Evolutionary conservation across 2,888 invertebrate species (phyloP), one percentile per base, ranked within the genome.

Genomic region (Heteromurus nitidus): DNA sequence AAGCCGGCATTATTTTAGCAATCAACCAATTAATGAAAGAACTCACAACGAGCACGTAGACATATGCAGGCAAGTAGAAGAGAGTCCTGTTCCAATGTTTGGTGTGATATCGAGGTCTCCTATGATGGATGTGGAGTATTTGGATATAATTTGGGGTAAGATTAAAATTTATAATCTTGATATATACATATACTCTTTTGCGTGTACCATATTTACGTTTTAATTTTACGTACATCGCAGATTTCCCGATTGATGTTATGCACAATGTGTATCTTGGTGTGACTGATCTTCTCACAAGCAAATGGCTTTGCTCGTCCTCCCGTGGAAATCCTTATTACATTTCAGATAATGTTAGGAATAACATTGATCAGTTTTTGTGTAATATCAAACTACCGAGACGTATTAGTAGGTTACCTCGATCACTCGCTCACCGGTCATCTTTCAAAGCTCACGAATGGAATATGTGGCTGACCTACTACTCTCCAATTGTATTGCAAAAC

Each of bases 401-500:
- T 22, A 55, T 69, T 18, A 22, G 16, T 11, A 9, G 69, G n/a
- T 2, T 36, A 16, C 69, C 69, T 1, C 30, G 69, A 11, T 31
- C 31, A 1, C 16, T 69, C 1, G 18, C 1, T 7, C 16, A 3
- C 7, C n/a, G 18, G 3, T n/a, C 13, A 1, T 36, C 13, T 31
- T 69, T 31, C 36, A 69, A 69, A n/a, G 69, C 55, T 11, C 69
- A 69, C 16, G 69, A 69, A 36, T 69, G 30, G 31, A 55, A 16
- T 3, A 69, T 69, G 69, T 69, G 69, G 69, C 24, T 69, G 16
- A 2, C 7, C 16, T 69, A 69, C 22, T 69, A 69, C 18, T 69
- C 69, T 3, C 69, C 69, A 1, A 24, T 69, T 20, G n/a, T 69
- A n/a, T 22, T 69, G 7, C 18, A 55, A 2, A 3, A 13, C 9